Base-by-base conservation (phyloP, 2,888 invertebrate genomes). In the Nysson spinosus region DNA sequence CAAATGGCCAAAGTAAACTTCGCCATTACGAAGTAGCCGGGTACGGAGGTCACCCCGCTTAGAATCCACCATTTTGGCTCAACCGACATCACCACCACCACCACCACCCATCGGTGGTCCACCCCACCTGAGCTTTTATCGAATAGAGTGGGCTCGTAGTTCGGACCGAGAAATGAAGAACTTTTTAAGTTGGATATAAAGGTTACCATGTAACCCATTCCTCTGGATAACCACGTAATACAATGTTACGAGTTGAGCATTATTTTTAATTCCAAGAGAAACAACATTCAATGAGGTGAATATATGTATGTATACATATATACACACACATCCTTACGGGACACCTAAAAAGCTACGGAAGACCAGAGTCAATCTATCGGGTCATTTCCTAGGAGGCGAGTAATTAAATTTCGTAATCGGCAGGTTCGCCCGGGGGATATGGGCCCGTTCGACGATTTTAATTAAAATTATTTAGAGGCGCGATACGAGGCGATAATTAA, bases 1-100 rank as follows among this genome's bases (percentile, higher is more conserved):
- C 84, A 85, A 85, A 85, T 85, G 85, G 81, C 80, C 76, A 84
- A 84, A 85, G 85, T 85, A 84, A 85, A 85, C 85, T 85, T 85
- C 77, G 81, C 85, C 83, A 85, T 85, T 85, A 85, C 85, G 75
- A 81, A 80, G 81, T 79, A 69, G 72, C 69, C 68, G 60, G 56
- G 58, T 63, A 69, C 76, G 69, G 64, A 77, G 75, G 73, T 75
- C 71, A 72, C 71, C 71, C 61, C 65, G 47, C 51, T 44, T 49
- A 55, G 61, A 58, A 64, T 61, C 77, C 71, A 77, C 77, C 77
- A 77, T 77, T 77, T 77, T 77, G 77, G 60, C 68, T 61, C 51
- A 19, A 34, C 61, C 64, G 60, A 50, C 72, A 49, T 58, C 75
- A 43, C 65, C 55, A 26, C 34, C 44, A 43, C 37, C 37, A 22